Percentiles rank a stretch among this genome's conserved stretches.
These are phyloP conservation scores for chimpanzee (Pan troglodytes) DNA, from an alignment of 2,113 vertebrate genomes.

Conservation along the genomic window NHGRI_mPanTro3-v2.1_pri NC_072401.2:6705501-6706000, in stretches of 20 bases:
- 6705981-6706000: fast-evolving
- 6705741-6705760: fast-evolving
- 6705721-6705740: background rate
- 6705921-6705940: background rate
- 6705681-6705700: background rate
- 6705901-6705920: background rate
- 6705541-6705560: background rate
- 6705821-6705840: background rate
- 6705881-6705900: fast-evolving
- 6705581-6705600: background rate
- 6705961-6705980: background rate
- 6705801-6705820: background rate
- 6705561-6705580: fast-evolving
- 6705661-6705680: background rate
- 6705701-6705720: background rate
- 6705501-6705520: background rate
- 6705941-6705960: background rate
- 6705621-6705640: background rate
- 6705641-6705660: background rate
- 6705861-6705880: background rate
- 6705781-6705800: background rate
- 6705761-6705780: background rate
- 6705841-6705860: fast-evolving
- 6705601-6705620: background rate
- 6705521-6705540: background rate